Percentiles rank a stretch among this genome's conserved stretches.
phyloP scores from a whole-genome alignment of 2,797 vertebrate species.

The Pogoniulus pusillus region DNA sequence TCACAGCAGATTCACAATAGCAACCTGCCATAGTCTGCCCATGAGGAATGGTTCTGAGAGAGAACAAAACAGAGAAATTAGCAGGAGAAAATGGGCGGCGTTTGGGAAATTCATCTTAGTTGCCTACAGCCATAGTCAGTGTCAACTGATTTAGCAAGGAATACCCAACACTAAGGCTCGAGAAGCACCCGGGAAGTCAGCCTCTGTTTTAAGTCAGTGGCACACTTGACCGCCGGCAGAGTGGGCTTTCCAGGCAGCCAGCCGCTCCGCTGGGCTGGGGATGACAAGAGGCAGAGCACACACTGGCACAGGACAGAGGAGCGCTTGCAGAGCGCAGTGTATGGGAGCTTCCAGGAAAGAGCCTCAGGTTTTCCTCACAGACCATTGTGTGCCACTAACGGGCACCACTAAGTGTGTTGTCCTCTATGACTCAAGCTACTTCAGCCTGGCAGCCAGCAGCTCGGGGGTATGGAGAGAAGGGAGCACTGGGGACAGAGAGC shows the following conservation, averaged over 20 bases:
- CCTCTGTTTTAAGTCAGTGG: not conserved
- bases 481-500: not conserved
- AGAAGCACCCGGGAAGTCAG: conserved; percentile 14
- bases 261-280: conserved; percentile 3
- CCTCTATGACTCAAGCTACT: not conserved
- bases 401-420: not conserved
- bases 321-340: conserved; percentile 33
- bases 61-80: not conserved
- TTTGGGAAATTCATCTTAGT: conserved; percentile 41
- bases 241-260: not conserved
- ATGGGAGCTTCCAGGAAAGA: not conserved
- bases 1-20: not conserved
- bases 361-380: not conserved
- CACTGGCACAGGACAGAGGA: conserved; percentile 22
- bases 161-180: not conserved
- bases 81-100: not conserved
- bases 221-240: conserved; percentile 20
- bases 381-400: conserved; percentile 16
- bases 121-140: conserved; percentile 12
- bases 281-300: conserved; percentile 41
- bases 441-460: not conserved
- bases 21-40: conserved; percentile 14
- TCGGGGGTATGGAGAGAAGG: not conserved
- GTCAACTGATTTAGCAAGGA: conserved; percentile 10
- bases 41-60: not conserved